Conservation (phyloP, 2,888 invertebrate genomes). For the Ariolimax columbianus region DNA sequence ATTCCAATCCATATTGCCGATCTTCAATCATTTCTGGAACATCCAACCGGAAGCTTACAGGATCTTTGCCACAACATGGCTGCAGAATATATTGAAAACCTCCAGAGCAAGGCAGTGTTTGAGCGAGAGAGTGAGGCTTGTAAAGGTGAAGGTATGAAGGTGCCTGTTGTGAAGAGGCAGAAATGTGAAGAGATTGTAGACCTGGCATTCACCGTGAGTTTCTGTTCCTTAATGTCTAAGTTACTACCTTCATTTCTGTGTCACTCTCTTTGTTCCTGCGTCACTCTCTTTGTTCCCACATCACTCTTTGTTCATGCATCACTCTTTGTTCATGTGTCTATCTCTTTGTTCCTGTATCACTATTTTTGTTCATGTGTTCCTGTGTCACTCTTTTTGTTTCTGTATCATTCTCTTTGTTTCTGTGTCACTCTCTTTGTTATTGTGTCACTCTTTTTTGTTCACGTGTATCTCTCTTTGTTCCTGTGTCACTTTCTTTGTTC, state of each 20-base stretch:
- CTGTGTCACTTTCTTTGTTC: too few species aligned
- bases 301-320: too few species aligned
- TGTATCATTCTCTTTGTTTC: too few species aligned
- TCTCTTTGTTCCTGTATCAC: too few species aligned
- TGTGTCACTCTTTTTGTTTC: too few species aligned
- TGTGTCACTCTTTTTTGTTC: too few species aligned
- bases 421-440: too few species aligned
- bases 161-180: constrained; percentile 37
- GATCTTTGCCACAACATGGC: constrained; percentile 47
- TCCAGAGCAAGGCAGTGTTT: constrained; percentile 45
- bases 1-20: constrained; percentile 32
- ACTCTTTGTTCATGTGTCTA: background rate
- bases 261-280: background rate
- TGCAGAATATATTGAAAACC: constrained; percentile 40
- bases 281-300: background rate
- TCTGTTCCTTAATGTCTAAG: background rate
- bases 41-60: constrained; percentile 18
- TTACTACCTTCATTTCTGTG: too few species aligned
- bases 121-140: constrained; percentile 39
- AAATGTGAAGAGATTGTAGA: constrained; percentile 28
- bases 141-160: constrained; percentile 32
- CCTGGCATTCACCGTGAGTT: constrained; percentile 24
- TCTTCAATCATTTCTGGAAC: constrained; percentile 16
- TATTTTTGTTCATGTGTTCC: too few species aligned
- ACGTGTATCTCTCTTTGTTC: too few species aligned